These are phyloP conservation scores for Seira ritae DNA, from an alignment of 2,888 invertebrate species.

Conservation along the genomic window DNA sequence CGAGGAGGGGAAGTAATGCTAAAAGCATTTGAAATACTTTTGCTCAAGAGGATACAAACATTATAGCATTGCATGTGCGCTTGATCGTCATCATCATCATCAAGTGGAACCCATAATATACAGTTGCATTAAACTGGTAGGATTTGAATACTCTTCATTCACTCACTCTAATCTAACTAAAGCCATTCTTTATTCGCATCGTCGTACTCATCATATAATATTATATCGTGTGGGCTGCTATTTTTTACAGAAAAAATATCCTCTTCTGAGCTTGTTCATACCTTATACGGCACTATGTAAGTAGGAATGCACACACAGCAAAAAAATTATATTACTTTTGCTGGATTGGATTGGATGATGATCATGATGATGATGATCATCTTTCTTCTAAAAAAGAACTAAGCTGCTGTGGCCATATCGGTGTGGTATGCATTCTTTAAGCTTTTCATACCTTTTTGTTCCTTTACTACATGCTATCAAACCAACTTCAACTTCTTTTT, in stretches of 20 bases:
- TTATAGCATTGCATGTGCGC: neutral
- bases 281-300: constrained; percentile 42
- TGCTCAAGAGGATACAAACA: neutral
- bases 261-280: constrained; percentile 36
- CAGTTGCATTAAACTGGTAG: constrained; percentile 8
- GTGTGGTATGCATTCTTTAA: constrained; percentile 2
- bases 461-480: no score
- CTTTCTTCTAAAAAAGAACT: constrained; percentile 16
- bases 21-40: constrained; percentile 1
- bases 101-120: neutral
- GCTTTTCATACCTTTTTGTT: no score
- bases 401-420: neutral
- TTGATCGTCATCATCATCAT: neutral
- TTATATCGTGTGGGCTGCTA: constrained; percentile 43
- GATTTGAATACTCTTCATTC: constrained; percentile 13
- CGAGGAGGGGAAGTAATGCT: neutral
- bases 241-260: constrained; percentile 18
- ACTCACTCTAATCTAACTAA: neutral
- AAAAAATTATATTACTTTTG: constrained; percentile 14
- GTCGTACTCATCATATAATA: no score
- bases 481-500: neutral
- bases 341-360: constrained; percentile 4
- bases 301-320: constrained; percentile 2
- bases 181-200: neutral
- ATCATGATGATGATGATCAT: constrained; percentile 3